Evolutionary conservation across 1,140 invertebrate species (phyloP), one percentile per base, ranked within the genome.

Genomic region (Brachystomella parvula): DNA sequence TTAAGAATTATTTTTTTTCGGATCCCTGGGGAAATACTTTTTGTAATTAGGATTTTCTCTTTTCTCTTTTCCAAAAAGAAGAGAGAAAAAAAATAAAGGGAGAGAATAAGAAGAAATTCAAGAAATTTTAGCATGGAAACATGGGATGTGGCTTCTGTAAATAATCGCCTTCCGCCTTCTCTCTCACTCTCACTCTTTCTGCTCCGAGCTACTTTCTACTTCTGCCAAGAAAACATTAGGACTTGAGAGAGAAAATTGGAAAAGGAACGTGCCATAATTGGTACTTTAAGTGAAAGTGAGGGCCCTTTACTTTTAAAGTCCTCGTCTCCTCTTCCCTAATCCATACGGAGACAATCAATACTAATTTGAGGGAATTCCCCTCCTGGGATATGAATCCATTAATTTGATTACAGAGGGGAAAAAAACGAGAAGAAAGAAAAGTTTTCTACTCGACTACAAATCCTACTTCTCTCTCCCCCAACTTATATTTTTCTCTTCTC

Each of bases 131-230:
- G 12, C 49, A 6, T 53, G 15, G 3, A 6, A 17, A 19, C 49
- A 15, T 26, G 15, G 49, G 24, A 24, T 17, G 49, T 24, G 24
- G 49, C 63, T 47, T 6, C 3, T 39, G 32, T 33, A 33, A 30
- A 61, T 39, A 33, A 33, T 33, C 60, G 60, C 32, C 33, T 61
- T 60, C 59, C 59, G 58, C 66, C 59, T 64, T 60, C 61, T 12
- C 57, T 66, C 64, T 65, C 29, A 21, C 60, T 49, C 30, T 63
- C 44, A 63, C 61, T 57, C 60, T 61, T 49, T 63, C 33, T 57
- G 29, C 60, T 33, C 47, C 29, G 31, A 39, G 44, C 57, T 44
- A 44, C 47, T 65, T 28, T 60, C 35, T 32, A 35, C 31, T 58
- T 31, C 47, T 64, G 12, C 26, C 35, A 6, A 53, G 21, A 53